Conservation (phyloP, 2,888 invertebrate species). For the Lobophora halterata region DNA sequence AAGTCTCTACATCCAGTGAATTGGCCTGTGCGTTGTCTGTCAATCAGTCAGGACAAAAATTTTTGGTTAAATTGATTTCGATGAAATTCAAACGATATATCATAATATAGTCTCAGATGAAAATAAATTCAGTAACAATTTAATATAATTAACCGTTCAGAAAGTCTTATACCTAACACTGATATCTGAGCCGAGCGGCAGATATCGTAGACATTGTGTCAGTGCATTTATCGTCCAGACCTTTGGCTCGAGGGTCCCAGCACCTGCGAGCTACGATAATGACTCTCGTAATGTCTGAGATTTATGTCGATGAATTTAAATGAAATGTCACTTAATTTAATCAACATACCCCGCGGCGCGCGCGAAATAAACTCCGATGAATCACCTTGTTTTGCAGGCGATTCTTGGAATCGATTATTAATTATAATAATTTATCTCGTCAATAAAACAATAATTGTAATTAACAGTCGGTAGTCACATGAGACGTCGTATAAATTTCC, state of each 20-base stretch:
- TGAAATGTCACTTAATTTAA: conserved; percentile 77
- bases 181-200: conserved; percentile 26
- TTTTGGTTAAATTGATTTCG: too few species aligned
- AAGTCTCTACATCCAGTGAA: too few species aligned
- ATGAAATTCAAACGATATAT: too few species aligned
- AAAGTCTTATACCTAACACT: conserved; percentile 23
- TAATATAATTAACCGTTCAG: conserved; percentile 24
- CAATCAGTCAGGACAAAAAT: too few species aligned
- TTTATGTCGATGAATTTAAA: conserved; percentile 69
- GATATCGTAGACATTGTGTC: conserved; percentile 51
- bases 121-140: conserved; percentile 17
- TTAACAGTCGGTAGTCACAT: conserved; percentile 73
- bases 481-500: conserved; percentile 78
- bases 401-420: conserved; percentile 73
- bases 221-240: conserved; percentile 52
- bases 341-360: conserved; percentile 65
- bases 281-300: conserved; percentile 61
- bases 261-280: conserved; percentile 58
- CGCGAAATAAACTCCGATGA: conserved; percentile 62
- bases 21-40: too few species aligned
- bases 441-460: conserved; percentile 78
- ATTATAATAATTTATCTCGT: conserved; percentile 72
- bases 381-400: conserved; percentile 76
- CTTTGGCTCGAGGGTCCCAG: conserved; percentile 43
- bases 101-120: conserved; percentile 15